Base-by-base conservation (phyloP, 2,113 vertebrate genomes). In the Nothocercus julius region DNA sequence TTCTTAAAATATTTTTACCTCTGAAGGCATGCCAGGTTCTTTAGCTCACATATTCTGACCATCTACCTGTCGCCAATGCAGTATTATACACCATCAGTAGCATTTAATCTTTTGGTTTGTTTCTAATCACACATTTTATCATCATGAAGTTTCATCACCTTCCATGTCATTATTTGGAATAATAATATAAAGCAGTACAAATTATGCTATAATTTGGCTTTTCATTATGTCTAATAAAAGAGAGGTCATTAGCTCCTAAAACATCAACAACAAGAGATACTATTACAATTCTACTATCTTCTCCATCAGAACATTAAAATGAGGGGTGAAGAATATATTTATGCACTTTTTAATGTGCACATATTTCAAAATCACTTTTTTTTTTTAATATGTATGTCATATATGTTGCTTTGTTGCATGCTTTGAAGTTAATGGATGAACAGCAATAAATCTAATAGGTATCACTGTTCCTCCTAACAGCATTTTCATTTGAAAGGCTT, bases 161-260 rank as follows among this genome's bases (percentile, higher is more conserved):
- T 94, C 81, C 63, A 89, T 34, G 40, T 76, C 45, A 81, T 93
- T 73, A 78, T 73, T 49, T 81, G 77, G 68, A 92, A 56, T 51
- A 85, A 54, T 69, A 87, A 84, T 73, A 76, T 56, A 77, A 24
- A 91, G 56, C 38, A 72, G 12, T 42, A 74, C 12, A 75, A 27
- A 44, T 75, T 92, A 62, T 68, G 30, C 44, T 75, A 38, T 36
- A 78, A 93, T 62, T 93, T 68, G 53, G 4, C 27, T 86, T 28
- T 24, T 83, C 51, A 84, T 84, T 72, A 78, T 51, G 53, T 32
- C 40, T 58, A 14, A 42, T 63, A 70, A 20, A 92, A 56, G 69
- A 72, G 36, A 68, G 77, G 56, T 30, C 36, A 40, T 85, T 84
- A 63, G 16, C 38, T 85, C 66, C 77, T 79, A 93, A 86, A 84